Percentiles rank a stretch among this genome's conserved stretches.
Evolutionary conservation across 2,888 invertebrate genomes (phyloP).

Genomic region (Thyatira batis): DNA sequence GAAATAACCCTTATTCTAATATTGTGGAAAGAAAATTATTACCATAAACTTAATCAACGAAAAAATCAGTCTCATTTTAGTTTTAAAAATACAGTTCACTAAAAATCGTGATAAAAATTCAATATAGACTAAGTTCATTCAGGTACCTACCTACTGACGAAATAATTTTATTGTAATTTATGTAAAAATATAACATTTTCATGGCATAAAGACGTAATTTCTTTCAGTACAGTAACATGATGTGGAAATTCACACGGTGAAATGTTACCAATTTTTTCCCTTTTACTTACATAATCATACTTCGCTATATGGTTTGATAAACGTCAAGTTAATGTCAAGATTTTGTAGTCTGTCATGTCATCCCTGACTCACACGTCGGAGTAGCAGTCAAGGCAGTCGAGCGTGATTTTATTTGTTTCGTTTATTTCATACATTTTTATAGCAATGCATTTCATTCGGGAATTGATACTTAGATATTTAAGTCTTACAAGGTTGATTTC

Average conservation of each 20-base stretch:
- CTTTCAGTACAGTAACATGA: background rate
- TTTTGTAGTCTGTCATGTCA: background rate
- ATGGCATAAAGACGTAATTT: background rate
- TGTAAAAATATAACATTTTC: too few relatives aligned
- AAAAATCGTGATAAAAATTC: too few relatives aligned
- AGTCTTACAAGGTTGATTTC: too few relatives aligned
- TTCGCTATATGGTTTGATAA: background rate
- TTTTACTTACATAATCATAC: background rate
- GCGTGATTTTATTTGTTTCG: background rate
- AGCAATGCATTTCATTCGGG: background rate
- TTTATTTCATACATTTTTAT: background rate
- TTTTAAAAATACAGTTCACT: too few relatives aligned
- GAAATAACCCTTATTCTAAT: too few relatives aligned
- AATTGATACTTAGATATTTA: background rate
- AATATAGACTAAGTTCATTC: too few relatives aligned
- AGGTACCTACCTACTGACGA: too few relatives aligned
- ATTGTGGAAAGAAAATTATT: too few relatives aligned
- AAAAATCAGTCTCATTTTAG: too few relatives aligned
- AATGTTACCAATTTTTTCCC: background rate
- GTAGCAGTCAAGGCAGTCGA: conserved; percentile 3
- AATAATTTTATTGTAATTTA: too few relatives aligned
- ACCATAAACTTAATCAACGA: too few relatives aligned
- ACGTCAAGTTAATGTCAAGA: background rate
- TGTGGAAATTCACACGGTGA: background rate
- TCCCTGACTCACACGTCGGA: conserved; percentile 8